Evolutionary conservation across 2,888 invertebrate species (phyloP).

Genomic region (Eilema caniola): DNA sequence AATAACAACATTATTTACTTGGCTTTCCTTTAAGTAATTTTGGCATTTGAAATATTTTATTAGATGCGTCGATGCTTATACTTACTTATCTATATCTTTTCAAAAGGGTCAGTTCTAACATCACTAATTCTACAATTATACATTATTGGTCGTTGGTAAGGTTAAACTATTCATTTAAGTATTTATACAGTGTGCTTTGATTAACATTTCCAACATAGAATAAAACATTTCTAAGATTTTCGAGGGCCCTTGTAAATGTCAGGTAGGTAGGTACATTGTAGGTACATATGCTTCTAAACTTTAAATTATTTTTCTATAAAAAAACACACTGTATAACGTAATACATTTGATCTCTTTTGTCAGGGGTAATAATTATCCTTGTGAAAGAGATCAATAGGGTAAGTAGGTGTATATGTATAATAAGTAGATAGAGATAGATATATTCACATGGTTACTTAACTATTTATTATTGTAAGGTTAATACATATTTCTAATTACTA

Average conservation of each 20-base stretch:
- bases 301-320: background rate
- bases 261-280: too few relatives aligned
- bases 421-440: background rate
- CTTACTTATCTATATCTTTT: conserved; percentile 13
- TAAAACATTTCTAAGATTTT: background rate
- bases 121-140: conserved; percentile 46
- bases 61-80: conserved; percentile 32
- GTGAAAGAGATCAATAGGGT: background rate
- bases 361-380: conserved; percentile 8
- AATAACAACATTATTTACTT: too few relatives aligned
- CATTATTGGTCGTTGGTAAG: conserved; percentile 56
- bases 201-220: background rate
- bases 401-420: too few relatives aligned
- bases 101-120: conserved; percentile 45
- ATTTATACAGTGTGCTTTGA: conserved; percentile 44
- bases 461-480: background rate
- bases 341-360: conserved; percentile 30
- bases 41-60: background rate
- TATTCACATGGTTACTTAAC: conserved; percentile 23
- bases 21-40: background rate
- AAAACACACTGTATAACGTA: conserved; percentile 46
- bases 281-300: too few relatives aligned
- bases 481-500: background rate
- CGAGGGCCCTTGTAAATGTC: background rate
- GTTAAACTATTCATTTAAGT: conserved; percentile 44